Percentiles rank a stretch among this genome's conserved stretches.
phyloP scores from a whole-genome alignment of 2,797 vertebrate species.

The Myotis planiceps region DNA sequence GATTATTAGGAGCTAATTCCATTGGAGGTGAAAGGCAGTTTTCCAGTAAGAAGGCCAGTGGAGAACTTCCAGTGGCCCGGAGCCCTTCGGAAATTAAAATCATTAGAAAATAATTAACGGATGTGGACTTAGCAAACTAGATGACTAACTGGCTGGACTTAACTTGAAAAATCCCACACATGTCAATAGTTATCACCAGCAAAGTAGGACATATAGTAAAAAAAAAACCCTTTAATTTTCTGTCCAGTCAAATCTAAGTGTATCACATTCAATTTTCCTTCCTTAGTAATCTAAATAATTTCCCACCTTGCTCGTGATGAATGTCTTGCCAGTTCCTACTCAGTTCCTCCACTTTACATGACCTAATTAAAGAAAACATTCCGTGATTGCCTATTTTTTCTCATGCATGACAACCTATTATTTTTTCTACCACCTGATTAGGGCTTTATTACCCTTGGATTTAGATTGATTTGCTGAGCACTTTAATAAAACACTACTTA shows the following conservation, averaged over 20 bases:
- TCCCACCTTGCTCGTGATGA: conserved; percentile 99
- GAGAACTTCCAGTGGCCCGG: not conserved
- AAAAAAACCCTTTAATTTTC: conserved; percentile 85
- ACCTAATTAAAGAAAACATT: conserved; percentile 99
- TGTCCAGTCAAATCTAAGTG: conserved; percentile 85
- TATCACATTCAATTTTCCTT: conserved; percentile 90
- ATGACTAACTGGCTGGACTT: conserved; percentile 41
- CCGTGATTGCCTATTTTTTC: conserved; percentile 99
- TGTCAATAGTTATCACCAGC: conserved; percentile 82
- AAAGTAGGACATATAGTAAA: conserved; percentile 71
- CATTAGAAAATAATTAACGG: conserved; percentile 60
- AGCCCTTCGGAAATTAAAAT: conserved; percentile 62
- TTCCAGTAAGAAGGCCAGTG: not conserved
- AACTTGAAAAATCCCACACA: conserved; percentile 69
- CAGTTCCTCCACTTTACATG: conserved; percentile 96
- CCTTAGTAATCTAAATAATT: conserved; percentile 97
- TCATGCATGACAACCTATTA: conserved; percentile 99
- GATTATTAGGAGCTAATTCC: conserved; percentile 73
- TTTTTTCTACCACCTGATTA: conserved; percentile 99
- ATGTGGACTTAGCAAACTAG: conserved; percentile 30
- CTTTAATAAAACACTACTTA: conserved; percentile 98
- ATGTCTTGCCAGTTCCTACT: conserved; percentile 94
- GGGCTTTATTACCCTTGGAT: conserved; percentile 99
- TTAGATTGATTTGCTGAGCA: conserved; percentile 99
- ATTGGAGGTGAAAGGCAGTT: not conserved